Base-by-base conservation (phyloP, 2,888 invertebrate genomes). In the Ypsolopha sequella region DNA sequence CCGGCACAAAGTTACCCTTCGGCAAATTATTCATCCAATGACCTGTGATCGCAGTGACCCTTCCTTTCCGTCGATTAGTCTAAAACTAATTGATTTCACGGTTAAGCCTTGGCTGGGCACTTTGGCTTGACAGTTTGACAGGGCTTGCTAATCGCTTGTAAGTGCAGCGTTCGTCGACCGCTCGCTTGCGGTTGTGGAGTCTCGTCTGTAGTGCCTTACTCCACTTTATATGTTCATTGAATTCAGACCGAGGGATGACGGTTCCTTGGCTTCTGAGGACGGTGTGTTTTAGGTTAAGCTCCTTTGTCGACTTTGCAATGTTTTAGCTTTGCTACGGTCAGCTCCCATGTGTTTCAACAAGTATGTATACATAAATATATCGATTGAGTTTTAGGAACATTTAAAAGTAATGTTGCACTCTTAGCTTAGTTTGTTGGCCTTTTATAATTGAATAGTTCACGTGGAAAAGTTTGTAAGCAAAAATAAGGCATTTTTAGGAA, bases 81-180 rank as follows among this genome's bases (percentile, higher is more conserved):
- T 61, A 63, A 68, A 68, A 67, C 70, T 75, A 74, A 76, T 75
- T 76, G 73, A 74, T 76, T 73, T 66, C 61, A 67, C 62, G 64
- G 62, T 55, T 55, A 58, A 54, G 57, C 51, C 52, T 45, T 51
- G 52, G 49, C 48, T 39, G 52, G 36, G 9, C 39, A 41, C 13
- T 33, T 10, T 39, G 33, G 41, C 33, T 14, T 48, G 56, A 54
- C 54, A 50, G 49, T 51, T 52, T 56, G 52, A 54, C 50, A 52
- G 55, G 35, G n/a, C 43, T 38, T 49, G 53, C 58, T 64, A 64
- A 62, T 61, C 60, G 60, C 53, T 53, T 45, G 51, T 48, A 53
- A 48, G 54, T 55, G 53, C 50, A 35, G 43, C 46, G 41, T 51
- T 50, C 50, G 10, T 10, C 35, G 41, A 13, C 39, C 10, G 9